phyloP scores from a whole-genome alignment of 2,797 vertebrate species.

The Sebastes hubbsi region DNA sequence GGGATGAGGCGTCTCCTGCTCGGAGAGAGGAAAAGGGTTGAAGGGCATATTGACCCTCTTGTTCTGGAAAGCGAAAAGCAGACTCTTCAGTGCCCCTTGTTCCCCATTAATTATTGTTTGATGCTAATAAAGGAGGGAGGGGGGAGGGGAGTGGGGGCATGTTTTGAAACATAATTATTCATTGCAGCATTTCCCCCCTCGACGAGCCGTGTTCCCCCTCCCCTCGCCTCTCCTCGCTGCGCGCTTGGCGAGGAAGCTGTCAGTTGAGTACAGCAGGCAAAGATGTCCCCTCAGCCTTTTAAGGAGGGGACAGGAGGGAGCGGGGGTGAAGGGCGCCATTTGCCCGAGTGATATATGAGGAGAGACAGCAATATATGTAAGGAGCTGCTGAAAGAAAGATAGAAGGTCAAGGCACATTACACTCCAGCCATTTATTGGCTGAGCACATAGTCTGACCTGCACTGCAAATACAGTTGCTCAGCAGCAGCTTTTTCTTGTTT shows the following conservation, averaged over 20 bases:
- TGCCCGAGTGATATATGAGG: conserved; percentile 79
- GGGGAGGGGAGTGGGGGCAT: conserved; percentile 49
- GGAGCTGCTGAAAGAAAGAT: conserved; percentile 81
- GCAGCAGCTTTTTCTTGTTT: conserved; percentile 47
- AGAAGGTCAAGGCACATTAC: conserved; percentile 83
- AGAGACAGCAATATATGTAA: conserved; percentile 80
- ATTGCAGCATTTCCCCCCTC: conserved; percentile 69
- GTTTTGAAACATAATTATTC: conserved; percentile 79
- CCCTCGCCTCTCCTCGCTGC: conserved; percentile 34
- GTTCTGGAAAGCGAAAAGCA: conserved; percentile 72
- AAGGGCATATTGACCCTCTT: conserved; percentile 77
- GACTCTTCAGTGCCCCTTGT: conserved; percentile 68
- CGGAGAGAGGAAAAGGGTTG: conserved; percentile 62
- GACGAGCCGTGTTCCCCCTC: conserved; percentile 22
- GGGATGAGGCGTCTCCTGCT: conserved; percentile 62
- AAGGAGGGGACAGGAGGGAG: conserved; percentile 66
- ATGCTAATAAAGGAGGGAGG: conserved; percentile 69
- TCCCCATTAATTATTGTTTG: conserved; percentile 80
- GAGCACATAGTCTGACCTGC: conserved; percentile 68
- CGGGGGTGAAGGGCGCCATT: conserved; percentile 78
- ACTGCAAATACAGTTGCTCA: conserved; percentile 75
- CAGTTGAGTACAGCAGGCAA: conserved; percentile 68
- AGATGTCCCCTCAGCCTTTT: conserved; percentile 80
- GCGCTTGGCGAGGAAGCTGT: conserved; percentile 57
- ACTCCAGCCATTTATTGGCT: conserved; percentile 78